These are phyloP conservation scores for Oncorhynchus keta DNA, from an alignment of 2,113 vertebrate genomes.

Conservation along the genomic window DNA sequence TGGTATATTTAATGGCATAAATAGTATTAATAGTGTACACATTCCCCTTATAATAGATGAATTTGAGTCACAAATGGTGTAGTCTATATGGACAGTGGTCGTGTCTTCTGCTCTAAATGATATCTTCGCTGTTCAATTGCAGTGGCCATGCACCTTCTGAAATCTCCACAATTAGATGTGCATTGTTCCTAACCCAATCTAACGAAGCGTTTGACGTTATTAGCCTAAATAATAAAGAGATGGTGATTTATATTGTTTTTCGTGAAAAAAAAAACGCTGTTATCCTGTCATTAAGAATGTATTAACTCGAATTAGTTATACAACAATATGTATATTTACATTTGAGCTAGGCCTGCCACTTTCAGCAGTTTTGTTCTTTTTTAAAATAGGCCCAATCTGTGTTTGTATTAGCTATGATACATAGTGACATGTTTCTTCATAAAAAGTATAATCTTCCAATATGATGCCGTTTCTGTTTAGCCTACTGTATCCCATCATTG, in stretches of 20 bases:
- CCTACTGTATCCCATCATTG: neutral
- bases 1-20: neutral
- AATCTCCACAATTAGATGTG: constrained; percentile 74
- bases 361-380: constrained; percentile 53
- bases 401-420: neutral
- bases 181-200: constrained; percentile 66
- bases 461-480: too few species aligned
- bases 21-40: neutral
- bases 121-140: constrained; percentile 82
- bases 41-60: neutral
- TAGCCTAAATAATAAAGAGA: constrained; percentile 89
- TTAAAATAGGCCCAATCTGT: too few species aligned
- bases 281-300: constrained; percentile 91
- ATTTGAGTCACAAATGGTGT: constrained; percentile 43
- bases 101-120: constrained; percentile 67
- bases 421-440: neutral
- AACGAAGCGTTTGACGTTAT: constrained; percentile 94
- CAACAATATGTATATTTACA: constrained; percentile 83
- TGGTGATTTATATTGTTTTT: constrained; percentile 91
- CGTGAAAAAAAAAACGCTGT: constrained; percentile 81
- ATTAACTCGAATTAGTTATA: constrained; percentile 93
- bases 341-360: constrained; percentile 64
- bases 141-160: constrained; percentile 76
- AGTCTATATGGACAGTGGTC: neutral
- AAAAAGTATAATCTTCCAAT: neutral